Evolutionary conservation across 2,888 invertebrate genomes (phyloP).

Genomic region (Gymnoscelis rufifasciata): DNA sequence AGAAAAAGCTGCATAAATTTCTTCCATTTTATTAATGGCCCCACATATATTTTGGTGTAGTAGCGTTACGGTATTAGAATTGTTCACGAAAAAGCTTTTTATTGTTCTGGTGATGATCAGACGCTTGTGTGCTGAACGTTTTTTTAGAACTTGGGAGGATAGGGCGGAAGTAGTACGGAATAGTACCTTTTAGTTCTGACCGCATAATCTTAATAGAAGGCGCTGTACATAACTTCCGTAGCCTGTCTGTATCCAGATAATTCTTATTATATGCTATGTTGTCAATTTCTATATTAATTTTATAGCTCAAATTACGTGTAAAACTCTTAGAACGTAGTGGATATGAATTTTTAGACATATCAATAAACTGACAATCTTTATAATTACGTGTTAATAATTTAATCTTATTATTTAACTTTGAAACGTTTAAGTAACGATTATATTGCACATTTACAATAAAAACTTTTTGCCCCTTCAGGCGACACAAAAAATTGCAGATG

Average conservation of each 20-base stretch:
- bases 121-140: no score
- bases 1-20: not conserved
- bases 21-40: not conserved
- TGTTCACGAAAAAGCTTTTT: not conserved
- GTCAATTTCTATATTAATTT: constrained; percentile 1
- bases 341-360: not conserved
- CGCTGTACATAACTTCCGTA: not conserved
- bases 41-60: not conserved
- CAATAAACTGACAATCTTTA: not conserved
- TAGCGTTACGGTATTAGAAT: not conserved
- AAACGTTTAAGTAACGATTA: not conserved
- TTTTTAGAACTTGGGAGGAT: not conserved
- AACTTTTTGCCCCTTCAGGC: not conserved
- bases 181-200: not conserved
- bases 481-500: not conserved
- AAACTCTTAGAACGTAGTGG: not conserved
- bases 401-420: not conserved
- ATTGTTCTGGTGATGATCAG: not conserved
- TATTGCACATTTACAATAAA: not conserved
- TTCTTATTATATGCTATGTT: not conserved
- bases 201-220: no score
- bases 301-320: not conserved
- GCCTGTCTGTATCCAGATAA: not conserved
- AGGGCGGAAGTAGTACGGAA: not conserved
- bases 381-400: not conserved